Conservation (phyloP, 2,888 invertebrate genomes). For the Drosophila longiperda region DNA sequence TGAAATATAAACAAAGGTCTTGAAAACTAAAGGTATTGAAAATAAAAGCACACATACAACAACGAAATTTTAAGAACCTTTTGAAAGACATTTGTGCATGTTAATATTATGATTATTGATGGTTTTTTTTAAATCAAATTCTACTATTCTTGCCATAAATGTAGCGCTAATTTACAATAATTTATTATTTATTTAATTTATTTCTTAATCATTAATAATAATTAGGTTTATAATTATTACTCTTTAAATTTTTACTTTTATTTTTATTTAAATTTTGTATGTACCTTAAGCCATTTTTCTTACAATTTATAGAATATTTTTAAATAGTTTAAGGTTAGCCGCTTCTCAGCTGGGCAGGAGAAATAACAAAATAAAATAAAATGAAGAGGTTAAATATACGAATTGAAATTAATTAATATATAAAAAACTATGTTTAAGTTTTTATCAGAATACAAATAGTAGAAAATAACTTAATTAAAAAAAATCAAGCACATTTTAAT, state of each 20-base stretch:
- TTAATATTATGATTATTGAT: neutral
- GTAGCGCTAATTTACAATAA: neutral
- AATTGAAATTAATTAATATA: neutral
- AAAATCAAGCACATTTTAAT: neutral
- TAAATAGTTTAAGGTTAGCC: neutral
- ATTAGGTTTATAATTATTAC: neutral
- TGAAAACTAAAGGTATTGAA: neutral
- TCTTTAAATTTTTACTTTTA: neutral
- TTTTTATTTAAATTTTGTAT: neutral
- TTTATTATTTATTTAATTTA: neutral
- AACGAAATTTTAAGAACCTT: neutral
- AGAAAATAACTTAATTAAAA: neutral
- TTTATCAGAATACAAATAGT: neutral
- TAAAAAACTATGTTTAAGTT: neutral
- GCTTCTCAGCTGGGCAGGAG: neutral
- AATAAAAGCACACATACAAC: neutral
- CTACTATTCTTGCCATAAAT: too few species aligned
- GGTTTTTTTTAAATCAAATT: neutral
- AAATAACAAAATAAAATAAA: neutral
- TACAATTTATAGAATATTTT: neutral
- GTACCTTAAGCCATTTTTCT: neutral
- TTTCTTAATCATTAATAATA: neutral
- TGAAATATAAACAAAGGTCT: neutral
- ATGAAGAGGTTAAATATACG: neutral
- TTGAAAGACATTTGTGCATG: neutral